Conservation (phyloP, 2,888 invertebrate species). For the Epirrhoe tristata region DNA sequence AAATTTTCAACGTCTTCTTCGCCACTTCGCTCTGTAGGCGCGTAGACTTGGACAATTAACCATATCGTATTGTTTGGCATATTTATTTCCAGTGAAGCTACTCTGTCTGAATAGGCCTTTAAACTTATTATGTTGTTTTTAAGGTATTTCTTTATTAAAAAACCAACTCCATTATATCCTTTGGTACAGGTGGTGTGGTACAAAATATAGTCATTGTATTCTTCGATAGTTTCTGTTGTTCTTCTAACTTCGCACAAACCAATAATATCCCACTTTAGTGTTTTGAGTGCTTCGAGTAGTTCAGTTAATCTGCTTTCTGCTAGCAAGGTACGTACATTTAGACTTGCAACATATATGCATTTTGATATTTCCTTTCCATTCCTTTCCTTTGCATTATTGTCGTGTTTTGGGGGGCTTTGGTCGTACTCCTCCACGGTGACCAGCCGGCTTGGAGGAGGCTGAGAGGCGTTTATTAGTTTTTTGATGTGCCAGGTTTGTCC, state of each 20-base stretch:
- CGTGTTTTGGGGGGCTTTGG: neutral
- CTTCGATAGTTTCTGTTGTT: slow-evolving; percentile 25
- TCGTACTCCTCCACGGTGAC: neutral
- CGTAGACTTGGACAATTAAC: slow-evolving; percentile 16
- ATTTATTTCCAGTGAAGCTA: slow-evolving; percentile 6
- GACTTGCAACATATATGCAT: neutral
- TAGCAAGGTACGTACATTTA: neutral
- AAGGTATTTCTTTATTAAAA: slow-evolving; percentile 10
- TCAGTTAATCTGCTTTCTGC: neutral
- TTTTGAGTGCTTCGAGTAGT: neutral
- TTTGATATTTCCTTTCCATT: neutral
- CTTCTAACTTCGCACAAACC: slow-evolving; percentile 22
- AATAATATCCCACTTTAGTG: slow-evolving; percentile 22
- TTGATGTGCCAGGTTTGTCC: too few species aligned
- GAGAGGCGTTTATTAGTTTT: too few species aligned
- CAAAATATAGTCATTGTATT: slow-evolving; percentile 11
- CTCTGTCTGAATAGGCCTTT: slow-evolving; percentile 12
- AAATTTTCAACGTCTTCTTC: slow-evolving; percentile 11
- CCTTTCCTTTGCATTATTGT: neutral
- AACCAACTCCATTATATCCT: slow-evolving; percentile 23
- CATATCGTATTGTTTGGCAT: slow-evolving; percentile 3
- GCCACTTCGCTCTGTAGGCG: slow-evolving; percentile 14
- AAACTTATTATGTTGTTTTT: slow-evolving; percentile 12
- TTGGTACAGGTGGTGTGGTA: slow-evolving; percentile 2
- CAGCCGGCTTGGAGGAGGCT: slow-evolving; percentile 1